Base-by-base conservation (phyloP, 2,797 vertebrate genomes). In the Nyctibius grandis region DNA sequence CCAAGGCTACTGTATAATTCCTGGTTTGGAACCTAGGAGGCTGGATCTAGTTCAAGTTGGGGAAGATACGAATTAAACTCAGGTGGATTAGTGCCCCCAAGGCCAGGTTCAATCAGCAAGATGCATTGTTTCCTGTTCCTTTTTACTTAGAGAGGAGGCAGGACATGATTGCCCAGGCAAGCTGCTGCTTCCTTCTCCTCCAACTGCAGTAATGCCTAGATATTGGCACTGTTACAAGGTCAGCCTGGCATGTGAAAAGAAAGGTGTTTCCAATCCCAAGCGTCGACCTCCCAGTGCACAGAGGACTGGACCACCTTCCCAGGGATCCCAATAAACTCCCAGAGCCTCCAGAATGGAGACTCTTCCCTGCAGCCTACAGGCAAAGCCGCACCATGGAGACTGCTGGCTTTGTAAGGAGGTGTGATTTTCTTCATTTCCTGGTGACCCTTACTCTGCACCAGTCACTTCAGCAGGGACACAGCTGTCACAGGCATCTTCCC, bases 171-270 rank as follows among this genome's bases (percentile, higher is more conserved):
- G 26, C 18, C 19, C 26, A n/a, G 42, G 23, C 65, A 86, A 38
- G 50, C 45, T 72, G 36, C 77, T 72, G 22, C 59, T 64, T 60
- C 50, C 16, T 79, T 29, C 31, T 77, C 51, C 16, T 80, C n/a
- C 65, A 65, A 0, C 20, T 75, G 4, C 47, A 56, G 42, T 34
- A n/a, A 29, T 18, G 34, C 54, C 31, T 50, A 13, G 8, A 12
- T 56, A 16, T 8, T 53, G 14, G 26, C 0, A 0, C 51, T 60
- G 15, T 36, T 51, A 36, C 15, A 36, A 2, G 3, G 1, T 65
- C 42, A n/a, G 29, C 45, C 50, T 72, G 53, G 14, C 34, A 28
- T 78, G 44, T 21, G 36, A 53, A n/a, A 80, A 77, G 26, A 64
- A 48, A 23, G n/a, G 4, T 18, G 4, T 64, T 91, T 88, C 50